A percentile compares a stretch with the other conserved stretches of the same genome.
Evolutionary conservation across 2,113 vertebrate genomes (phyloP).

Genomic region (Pteruthius melanotis): DNA sequence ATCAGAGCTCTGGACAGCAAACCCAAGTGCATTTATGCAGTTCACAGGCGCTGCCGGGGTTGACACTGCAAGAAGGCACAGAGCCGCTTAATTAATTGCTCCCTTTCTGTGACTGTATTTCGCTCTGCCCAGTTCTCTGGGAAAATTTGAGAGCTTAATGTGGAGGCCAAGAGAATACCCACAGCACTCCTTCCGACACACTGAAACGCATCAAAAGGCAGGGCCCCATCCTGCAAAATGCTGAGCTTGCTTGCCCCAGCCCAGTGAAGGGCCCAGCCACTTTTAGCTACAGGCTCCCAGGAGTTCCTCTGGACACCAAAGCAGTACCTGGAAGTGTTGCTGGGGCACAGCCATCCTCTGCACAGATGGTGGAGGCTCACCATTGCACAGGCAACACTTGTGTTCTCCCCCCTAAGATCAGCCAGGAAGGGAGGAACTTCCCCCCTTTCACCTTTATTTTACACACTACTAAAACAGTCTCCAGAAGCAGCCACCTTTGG

Average conservation of each 20-base stretch:
- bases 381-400: background rate
- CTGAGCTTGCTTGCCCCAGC: background rate
- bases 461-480: background rate
- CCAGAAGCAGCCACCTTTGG: background rate
- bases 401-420: background rate
- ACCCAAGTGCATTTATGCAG: background rate
- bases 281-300: background rate
- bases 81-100: background rate
- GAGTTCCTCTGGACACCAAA: background rate
- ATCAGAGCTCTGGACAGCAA: constrained; percentile 20
- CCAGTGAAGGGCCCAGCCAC: background rate
- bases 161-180: background rate
- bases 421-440: background rate
- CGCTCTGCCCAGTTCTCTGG: background rate
- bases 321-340: rapidly evolving
- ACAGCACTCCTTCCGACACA: background rate
- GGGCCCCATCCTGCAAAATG: rapidly evolving
- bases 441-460: background rate
- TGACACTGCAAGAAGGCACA: background rate
- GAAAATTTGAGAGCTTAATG: background rate
- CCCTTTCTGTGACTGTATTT: background rate
- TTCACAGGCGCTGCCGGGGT: background rate
- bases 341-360: background rate
- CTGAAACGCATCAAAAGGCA: background rate
- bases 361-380: rapidly evolving